Percentiles rank a stretch among this genome's conserved stretches.
phyloP scores from a whole-genome alignment of 2,888 invertebrate species.

The Erpobdella octoculata region DNA sequence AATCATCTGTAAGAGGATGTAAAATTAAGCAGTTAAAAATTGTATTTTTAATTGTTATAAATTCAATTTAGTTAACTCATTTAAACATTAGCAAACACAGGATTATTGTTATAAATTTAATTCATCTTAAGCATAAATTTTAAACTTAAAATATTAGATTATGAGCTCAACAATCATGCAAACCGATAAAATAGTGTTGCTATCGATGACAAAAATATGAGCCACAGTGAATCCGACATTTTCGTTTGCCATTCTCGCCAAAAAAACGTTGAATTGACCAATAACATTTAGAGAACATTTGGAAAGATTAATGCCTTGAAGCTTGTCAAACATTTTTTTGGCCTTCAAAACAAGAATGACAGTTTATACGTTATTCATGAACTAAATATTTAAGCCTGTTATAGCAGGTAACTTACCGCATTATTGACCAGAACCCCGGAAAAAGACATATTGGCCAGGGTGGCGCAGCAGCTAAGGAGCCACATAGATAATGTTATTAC shows the following conservation, averaged over 20 bases:
- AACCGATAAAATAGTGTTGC: conserved; percentile 5
- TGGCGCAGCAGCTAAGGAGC: background rate
- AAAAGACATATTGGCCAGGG: background rate
- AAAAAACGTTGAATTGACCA: background rate
- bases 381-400: no score
- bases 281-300: background rate
- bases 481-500: background rate
- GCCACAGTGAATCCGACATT: background rate
- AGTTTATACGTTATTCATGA: no score
- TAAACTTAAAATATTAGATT: no score
- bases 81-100: no score
- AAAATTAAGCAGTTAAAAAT: no score
- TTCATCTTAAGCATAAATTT: no score
- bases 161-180: no score
- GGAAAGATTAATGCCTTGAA: background rate
- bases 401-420: background rate
- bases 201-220: conserved; percentile 7
- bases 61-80: no score
- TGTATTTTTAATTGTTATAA: no score
- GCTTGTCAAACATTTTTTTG: conserved; percentile 6
- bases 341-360: no score
- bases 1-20: no score
- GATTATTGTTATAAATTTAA: no score
- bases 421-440: conserved; percentile 5
- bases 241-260: background rate